Base-by-base conservation (phyloP, 2,113 vertebrate genomes). In the Dromiciops gliroides region DNA sequence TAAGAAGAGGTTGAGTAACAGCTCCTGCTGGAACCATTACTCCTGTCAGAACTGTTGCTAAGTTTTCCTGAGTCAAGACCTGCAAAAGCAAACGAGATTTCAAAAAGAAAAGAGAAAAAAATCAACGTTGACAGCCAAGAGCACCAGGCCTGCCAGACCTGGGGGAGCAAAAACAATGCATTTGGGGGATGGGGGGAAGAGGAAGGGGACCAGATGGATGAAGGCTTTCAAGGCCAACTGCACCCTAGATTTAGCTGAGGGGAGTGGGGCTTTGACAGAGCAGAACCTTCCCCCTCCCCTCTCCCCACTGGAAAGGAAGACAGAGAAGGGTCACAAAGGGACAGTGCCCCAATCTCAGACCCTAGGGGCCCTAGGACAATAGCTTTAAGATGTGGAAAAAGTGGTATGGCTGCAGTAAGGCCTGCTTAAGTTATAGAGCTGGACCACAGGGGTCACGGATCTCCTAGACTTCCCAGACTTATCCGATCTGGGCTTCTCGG, bases 21-120 rank as follows among this genome's bases (percentile, higher is more conserved):
- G 99, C 99, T 96, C 99, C 99, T 90, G 99, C 99, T 97, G 99
- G 99, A 97, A 99, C 99, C 99, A 99, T 99, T 99, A 99, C 99
- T 95, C 99, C 99, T 88, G 99, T 99, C 99, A 99, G 99, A 99
- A 99, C 98, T 97, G 99, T 99, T 97, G 99, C 99, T 99, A 99
- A 98, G 98, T 99, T 99, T 97, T 99, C 99, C 99, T 99, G 99
- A 98, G 99, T 99, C 99, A 99, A 99, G 98, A 99, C 99, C 99
- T 99, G 98, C 95, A 98, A 98, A 98, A 98, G 98, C 93, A 98
- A 98, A 99, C 98, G 96, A 99, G 98, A 99, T 98, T 98, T 98
- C 96, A 99, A 98, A 98, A 98, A 99, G 98, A 98, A 98, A 98
- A 98, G 96, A 98, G 98, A 91, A 97, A 95, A 96, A 98, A 96